phyloP scores from a whole-genome alignment of 2,797 vertebrate genomes.

The Sibirionetta formosa region DNA sequence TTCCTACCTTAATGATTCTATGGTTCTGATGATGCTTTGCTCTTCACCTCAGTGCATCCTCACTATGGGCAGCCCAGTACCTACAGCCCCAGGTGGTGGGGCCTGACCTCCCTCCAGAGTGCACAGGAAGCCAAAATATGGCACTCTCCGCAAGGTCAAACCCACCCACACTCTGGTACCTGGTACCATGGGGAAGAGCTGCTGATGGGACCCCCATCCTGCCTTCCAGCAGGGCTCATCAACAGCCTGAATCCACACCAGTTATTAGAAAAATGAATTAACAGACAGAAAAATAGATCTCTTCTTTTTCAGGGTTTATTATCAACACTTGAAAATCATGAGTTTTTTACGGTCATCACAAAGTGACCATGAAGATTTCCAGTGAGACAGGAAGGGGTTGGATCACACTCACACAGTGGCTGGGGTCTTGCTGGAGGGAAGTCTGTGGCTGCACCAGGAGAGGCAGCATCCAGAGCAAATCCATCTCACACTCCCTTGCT shows the following conservation, averaged over 20 bases:
- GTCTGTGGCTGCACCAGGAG: neutral
- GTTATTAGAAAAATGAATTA: neutral
- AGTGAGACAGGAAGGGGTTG: neutral
- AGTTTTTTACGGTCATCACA: neutral
- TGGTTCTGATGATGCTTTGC: no score
- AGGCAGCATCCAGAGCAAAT: neutral
- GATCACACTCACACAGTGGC: neutral
- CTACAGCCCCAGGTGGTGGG: rapidly evolving
- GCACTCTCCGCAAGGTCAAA: neutral
- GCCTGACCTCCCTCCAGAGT: neutral
- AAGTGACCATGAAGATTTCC: neutral
- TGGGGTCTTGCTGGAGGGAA: rapidly evolving
- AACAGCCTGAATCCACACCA: neutral
- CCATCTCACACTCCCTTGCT: neutral
- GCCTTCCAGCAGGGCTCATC: rapidly evolving
- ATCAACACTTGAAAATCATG: neutral
- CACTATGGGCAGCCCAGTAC: neutral
- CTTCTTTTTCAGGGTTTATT: neutral
- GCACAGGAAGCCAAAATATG: neutral
- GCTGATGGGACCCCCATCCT: neutral
- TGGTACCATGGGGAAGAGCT: neutral
- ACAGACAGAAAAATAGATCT: neutral
- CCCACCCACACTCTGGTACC: rapidly evolving
- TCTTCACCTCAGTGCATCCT: no score
- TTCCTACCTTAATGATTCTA: no score